Evolutionary conservation across 2,888 invertebrate genomes (phyloP).

Genomic region (Philopedon plagiatum): DNA sequence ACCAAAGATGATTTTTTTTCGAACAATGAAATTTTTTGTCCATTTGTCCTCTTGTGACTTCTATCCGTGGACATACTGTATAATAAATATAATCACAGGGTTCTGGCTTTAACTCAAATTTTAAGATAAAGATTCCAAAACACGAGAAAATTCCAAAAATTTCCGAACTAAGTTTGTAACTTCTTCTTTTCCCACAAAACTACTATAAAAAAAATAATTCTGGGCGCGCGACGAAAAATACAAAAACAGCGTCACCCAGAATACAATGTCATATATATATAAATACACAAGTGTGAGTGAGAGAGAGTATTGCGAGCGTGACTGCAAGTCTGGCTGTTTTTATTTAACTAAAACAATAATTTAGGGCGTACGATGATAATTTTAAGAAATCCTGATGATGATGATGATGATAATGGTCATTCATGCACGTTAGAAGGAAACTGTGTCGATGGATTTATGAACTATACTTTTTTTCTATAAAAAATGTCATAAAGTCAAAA

Average conservation of each 20-base stretch:
- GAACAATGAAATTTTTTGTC: too few species aligned
- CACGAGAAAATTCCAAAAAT: not conserved
- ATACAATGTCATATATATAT: constrained; percentile 46
- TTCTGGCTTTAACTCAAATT: too few species aligned
- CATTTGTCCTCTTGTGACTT: too few species aligned
- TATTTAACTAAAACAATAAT: constrained; percentile 58
- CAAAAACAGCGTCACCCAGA: constrained; percentile 54
- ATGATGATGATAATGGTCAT: too few species aligned
- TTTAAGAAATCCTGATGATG: constrained; percentile 16
- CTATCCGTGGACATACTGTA: too few species aligned
- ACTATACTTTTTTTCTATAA: not conserved
- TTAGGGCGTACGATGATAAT: constrained; percentile 8
- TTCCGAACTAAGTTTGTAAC: not conserved
- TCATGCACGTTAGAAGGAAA: not conserved
- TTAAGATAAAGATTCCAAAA: too few species aligned
- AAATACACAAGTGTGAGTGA: constrained; percentile 36
- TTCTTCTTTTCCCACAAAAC: constrained; percentile 31
- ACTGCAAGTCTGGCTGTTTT: constrained; percentile 67
- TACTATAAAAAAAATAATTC: constrained; percentile 47
- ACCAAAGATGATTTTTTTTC: too few species aligned
- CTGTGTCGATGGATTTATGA: constrained; percentile 8
- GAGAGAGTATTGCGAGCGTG: constrained; percentile 58
- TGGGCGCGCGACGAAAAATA: constrained; percentile 53
- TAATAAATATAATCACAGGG: too few species aligned
- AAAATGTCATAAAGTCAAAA: too few species aligned